Conservation (phyloP, 2,113 vertebrate genomes). For the Triplophysa rosa region DNA sequence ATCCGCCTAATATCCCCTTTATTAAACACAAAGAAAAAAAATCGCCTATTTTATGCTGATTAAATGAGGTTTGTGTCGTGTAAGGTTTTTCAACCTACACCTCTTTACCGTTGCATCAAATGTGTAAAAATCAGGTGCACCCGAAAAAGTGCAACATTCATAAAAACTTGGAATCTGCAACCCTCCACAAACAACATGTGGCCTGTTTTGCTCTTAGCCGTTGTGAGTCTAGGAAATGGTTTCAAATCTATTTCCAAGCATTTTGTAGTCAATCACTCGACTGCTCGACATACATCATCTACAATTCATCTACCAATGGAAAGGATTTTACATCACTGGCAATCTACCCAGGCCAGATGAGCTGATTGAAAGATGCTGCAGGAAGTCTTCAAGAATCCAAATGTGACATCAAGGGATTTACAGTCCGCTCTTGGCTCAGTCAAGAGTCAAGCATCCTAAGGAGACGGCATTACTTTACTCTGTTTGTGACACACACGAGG, state of each 20-base stretch:
- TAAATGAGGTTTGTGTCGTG: neutral
- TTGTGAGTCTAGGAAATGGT: conserved; percentile 19
- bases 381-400: conserved; percentile 3
- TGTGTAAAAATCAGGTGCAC: neutral
- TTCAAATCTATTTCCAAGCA: neutral
- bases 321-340: conserved; percentile 27
- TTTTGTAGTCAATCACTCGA: conserved; percentile 2
- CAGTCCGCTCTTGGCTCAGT: conserved; percentile 17
- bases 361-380: conserved; percentile 28
- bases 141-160: no score
- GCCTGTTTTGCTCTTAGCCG: neutral
- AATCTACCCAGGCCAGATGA: conserved; percentile 6
- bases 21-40: no score
- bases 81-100: neutral
- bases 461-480: conserved; percentile 22
- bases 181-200: conserved; percentile 5
- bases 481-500: conserved; percentile 11
- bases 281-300: conserved; percentile 4
- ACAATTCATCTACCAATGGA: conserved; percentile 34
- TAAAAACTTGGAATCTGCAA: no score
- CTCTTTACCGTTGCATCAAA: neutral
- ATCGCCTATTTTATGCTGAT: neutral
- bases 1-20: neutral
- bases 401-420: conserved; percentile 32
- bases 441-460: conserved; percentile 33